Percentiles rank a stretch among this genome's conserved stretches.
phyloP scores from a whole-genome alignment of 2,888 invertebrate species.

The Caradrina clavipalpis region DNA sequence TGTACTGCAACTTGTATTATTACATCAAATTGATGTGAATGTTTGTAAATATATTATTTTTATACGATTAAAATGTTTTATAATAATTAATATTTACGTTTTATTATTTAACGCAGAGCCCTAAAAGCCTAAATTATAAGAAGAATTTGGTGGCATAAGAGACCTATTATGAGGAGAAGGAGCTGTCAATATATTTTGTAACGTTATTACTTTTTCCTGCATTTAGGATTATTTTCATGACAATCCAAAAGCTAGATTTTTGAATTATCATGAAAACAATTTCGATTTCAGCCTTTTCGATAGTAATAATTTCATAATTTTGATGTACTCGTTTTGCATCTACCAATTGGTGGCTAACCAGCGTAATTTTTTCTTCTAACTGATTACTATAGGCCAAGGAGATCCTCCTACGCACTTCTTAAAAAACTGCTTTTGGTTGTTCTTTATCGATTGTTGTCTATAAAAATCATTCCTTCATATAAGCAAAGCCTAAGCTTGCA shows the following conservation, averaged over 20 bases:
- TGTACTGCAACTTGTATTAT: constrained; percentile 79
- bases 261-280: neutral
- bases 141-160: too few species aligned
- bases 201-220: too few species aligned
- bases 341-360: neutral
- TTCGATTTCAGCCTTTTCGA: neutral
- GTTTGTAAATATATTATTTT: constrained; percentile 90
- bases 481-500: too few species aligned
- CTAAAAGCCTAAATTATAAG: too few species aligned
- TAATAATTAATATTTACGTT: constrained; percentile 69
- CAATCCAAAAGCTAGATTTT: too few species aligned
- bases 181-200: neutral
- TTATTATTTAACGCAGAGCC: constrained; percentile 34
- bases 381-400: neutral
- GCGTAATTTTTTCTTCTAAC: neutral
- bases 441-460: too few species aligned
- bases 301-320: neutral
- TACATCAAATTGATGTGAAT: constrained; percentile 90
- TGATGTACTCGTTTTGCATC: neutral
- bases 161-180: too few species aligned
- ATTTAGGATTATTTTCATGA: too few species aligned
- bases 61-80: constrained; percentile 84
- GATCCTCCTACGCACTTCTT: too few species aligned
- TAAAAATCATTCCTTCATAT: too few species aligned
- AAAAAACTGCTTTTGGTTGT: too few species aligned